phyloP scores from a whole-genome alignment of 2,888 invertebrate species.

The Drosophila recens region DNA sequence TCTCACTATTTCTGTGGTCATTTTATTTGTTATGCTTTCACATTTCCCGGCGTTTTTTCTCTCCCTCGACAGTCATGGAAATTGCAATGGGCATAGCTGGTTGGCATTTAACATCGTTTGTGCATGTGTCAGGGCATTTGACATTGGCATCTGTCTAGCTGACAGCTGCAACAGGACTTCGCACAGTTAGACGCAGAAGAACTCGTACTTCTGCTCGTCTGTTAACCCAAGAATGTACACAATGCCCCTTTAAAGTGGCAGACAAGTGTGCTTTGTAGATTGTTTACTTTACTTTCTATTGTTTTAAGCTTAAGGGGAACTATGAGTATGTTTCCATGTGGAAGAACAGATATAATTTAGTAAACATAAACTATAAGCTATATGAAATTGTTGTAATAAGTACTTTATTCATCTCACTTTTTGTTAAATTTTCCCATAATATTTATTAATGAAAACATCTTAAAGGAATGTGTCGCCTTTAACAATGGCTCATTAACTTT shows the following conservation, averaged over 20 bases:
- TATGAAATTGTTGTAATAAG: not conserved
- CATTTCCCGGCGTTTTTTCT: constrained; percentile 19
- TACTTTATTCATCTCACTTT: not conserved
- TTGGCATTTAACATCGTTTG: constrained; percentile 39
- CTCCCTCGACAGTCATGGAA: constrained; percentile 12
- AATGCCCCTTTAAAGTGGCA: constrained; percentile 22
- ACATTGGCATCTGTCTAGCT: constrained; percentile 17
- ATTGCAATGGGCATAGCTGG: constrained; percentile 26
- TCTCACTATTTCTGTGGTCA: not conserved
- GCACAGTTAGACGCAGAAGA: constrained; percentile 11
- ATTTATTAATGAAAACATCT: not conserved
- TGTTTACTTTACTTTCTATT: not conserved
- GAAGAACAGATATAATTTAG: not conserved
- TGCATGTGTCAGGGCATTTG: constrained; percentile 11
- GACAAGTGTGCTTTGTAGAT: constrained; percentile 4
- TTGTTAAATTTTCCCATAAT: not conserved
- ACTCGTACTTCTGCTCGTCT: constrained; percentile 2
- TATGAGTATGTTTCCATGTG: not conserved
- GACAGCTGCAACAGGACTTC: constrained; percentile 17
- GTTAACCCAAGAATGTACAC: constrained; percentile 1
- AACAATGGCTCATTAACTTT: not conserved
- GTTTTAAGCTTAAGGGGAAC: not conserved
- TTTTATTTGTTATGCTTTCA: constrained; percentile 6
- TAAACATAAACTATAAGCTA: not conserved
- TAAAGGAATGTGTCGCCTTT: not conserved